Percentiles rank a stretch among this genome's conserved stretches.
Conservation (phyloP, 2,797 vertebrate species). For the Poecilia gillii region DNA sequence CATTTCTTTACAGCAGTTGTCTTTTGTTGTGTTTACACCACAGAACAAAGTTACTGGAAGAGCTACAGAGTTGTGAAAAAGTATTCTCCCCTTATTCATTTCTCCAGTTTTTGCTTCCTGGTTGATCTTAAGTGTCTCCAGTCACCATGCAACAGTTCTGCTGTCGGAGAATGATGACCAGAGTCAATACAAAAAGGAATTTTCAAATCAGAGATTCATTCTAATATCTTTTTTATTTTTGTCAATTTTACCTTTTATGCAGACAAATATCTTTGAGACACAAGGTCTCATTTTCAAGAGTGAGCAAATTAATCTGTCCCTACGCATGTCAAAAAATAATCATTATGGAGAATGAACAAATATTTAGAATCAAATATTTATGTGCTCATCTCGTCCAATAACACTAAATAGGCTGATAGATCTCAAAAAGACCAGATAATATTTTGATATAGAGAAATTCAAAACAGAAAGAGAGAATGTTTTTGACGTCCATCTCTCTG, state of each 20-base stretch:
- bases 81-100: not conserved
- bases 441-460: not conserved
- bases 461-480: not conserved
- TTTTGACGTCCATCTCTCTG: not conserved
- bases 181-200: not conserved
- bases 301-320: not conserved
- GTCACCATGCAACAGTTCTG: not conserved
- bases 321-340: not conserved
- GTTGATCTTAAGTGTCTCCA: not conserved
- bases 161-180: not conserved
- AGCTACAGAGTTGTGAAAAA: not conserved
- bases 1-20: not conserved
- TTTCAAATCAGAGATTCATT: not conserved
- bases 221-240: not conserved
- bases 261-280: not conserved
- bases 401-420: not conserved
- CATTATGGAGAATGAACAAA: not conserved
- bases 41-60: not conserved
- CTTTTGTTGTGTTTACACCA: not conserved
- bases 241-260: not conserved
- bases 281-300: not conserved
- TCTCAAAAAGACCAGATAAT: not conserved
- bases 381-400: not conserved
- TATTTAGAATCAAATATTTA: not conserved
- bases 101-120: not conserved